Percentiles rank a stretch among this genome's conserved stretches.
Evolutionary conservation across 2,888 invertebrate species (phyloP).

Genomic region (Callinectes sapidus): DNA sequence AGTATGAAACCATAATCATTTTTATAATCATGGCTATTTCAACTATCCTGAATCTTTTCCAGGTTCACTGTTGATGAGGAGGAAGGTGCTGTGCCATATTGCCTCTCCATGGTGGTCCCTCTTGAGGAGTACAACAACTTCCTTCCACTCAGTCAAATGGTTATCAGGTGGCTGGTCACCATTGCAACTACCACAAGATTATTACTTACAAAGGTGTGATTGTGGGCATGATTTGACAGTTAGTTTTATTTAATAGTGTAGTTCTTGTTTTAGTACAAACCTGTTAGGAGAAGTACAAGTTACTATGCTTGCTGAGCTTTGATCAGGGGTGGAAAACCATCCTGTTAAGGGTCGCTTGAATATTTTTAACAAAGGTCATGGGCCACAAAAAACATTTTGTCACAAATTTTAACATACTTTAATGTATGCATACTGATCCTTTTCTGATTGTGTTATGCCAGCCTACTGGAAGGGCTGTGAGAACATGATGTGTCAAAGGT

Average conservation of each 20-base stretch:
- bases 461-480: too few species aligned
- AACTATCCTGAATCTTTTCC: slow-evolving; percentile 7
- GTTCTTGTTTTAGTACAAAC: not conserved
- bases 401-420: too few species aligned
- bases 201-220: slow-evolving; percentile 61
- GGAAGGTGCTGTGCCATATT: slow-evolving; percentile 70
- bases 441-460: too few species aligned
- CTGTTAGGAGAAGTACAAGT: not conserved
- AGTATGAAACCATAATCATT: not conserved
- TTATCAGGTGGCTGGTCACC: slow-evolving; percentile 60
- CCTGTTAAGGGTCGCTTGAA: too few species aligned
- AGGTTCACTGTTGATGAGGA: slow-evolving; percentile 69
- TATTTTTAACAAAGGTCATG: too few species aligned
- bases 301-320: not conserved
- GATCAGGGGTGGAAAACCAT: too few species aligned
- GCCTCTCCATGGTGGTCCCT: slow-evolving; percentile 71
- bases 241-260: not conserved
- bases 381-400: too few species aligned
- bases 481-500: too few species aligned
- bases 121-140: slow-evolving; percentile 66
- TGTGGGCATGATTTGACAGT: not conserved
- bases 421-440: too few species aligned
- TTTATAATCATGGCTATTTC: not conserved
- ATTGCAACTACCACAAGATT: slow-evolving; percentile 63
- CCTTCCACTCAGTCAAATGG: slow-evolving; percentile 53